A percentile compares a stretch with the other conserved stretches of the same genome.
These are phyloP conservation scores for Mesorhabditis belari DNA, from an alignment of 2,888 invertebrate species.

Conservation along the genomic window DNA sequence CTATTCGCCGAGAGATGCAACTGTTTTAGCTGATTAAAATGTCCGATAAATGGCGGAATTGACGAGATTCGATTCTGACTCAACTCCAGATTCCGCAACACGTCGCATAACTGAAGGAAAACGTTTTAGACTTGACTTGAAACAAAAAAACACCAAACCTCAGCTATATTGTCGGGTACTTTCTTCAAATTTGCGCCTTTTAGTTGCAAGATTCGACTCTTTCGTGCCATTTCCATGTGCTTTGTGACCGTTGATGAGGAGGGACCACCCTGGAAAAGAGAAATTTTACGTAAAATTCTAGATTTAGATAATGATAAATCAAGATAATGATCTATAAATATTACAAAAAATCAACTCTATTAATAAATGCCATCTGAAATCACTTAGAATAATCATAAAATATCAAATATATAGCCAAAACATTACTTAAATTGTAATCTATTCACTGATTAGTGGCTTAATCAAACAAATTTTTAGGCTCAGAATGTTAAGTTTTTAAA, in stretches of 20 bases:
- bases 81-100: constrained; percentile 79
- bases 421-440: no score
- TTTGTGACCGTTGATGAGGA: constrained; percentile 65
- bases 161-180: constrained; percentile 39
- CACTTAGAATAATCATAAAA: no score
- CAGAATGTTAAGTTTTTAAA: no score
- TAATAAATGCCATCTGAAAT: no score
- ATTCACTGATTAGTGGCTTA: no score
- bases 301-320: no score
- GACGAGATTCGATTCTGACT: constrained; percentile 78
- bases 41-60: constrained; percentile 59
- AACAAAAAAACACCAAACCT: constrained; percentile 14
- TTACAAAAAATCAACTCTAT: no score
- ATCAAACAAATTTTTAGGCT: no score
- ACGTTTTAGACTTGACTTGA: not conserved
- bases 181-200: constrained; percentile 75
- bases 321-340: no score
- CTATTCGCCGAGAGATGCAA: constrained; percentile 59
- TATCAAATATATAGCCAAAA: no score
- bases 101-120: constrained; percentile 52
- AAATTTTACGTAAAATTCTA: no score
- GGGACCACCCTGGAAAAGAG: constrained; percentile 25
- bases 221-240: constrained; percentile 86
- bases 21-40: constrained; percentile 56
- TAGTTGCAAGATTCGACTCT: constrained; percentile 86